These are phyloP conservation scores for Trachelipus rathkii DNA, from an alignment of 1,140 invertebrate genomes.

Conservation along the genomic window DNA sequence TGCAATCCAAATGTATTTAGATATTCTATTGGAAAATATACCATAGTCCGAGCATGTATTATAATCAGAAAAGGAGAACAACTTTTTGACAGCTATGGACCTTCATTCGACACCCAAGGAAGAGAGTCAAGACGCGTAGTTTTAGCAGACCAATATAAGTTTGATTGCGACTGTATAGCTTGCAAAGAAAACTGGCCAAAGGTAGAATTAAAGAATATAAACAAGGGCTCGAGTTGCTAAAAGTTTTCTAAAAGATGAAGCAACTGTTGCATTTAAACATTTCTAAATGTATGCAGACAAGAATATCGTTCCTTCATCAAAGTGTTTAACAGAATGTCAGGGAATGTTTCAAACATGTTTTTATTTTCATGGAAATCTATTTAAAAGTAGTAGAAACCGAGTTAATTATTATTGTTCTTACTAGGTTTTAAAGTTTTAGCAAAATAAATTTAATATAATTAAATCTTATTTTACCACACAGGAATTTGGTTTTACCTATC, in stretches of 20 bases:
- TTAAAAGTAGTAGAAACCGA: too few relatives aligned
- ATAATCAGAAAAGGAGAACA: conserved; percentile 55
- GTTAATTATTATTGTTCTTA: too few relatives aligned
- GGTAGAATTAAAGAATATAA: neutral
- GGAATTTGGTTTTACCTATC: too few relatives aligned
- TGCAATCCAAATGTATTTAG: conserved; percentile 59
- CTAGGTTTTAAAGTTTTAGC: too few relatives aligned
- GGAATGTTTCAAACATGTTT: neutral
- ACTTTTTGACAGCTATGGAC: conserved; percentile 61
- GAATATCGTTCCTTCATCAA: neutral
- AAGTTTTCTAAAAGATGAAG: neutral
- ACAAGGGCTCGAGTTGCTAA: neutral
- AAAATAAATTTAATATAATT: too few relatives aligned
- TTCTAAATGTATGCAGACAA: neutral
- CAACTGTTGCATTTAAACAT: neutral
- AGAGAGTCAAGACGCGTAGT: conserved; percentile 43
- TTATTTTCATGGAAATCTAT: neutral
- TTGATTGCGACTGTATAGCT: conserved; percentile 57
- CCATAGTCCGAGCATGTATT: conserved; percentile 55
- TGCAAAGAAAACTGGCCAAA: conserved; percentile 56
- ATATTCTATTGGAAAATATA: conserved; percentile 53
- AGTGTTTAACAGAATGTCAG: neutral
- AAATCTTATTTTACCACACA: too few relatives aligned
- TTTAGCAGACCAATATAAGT: conserved; percentile 58
- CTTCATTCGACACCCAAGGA: conserved; percentile 52